These are phyloP conservation scores for Microctenopoma steveboyesi DNA, from an alignment of 2,797 vertebrate genomes.

Conservation along the genomic window DNA sequence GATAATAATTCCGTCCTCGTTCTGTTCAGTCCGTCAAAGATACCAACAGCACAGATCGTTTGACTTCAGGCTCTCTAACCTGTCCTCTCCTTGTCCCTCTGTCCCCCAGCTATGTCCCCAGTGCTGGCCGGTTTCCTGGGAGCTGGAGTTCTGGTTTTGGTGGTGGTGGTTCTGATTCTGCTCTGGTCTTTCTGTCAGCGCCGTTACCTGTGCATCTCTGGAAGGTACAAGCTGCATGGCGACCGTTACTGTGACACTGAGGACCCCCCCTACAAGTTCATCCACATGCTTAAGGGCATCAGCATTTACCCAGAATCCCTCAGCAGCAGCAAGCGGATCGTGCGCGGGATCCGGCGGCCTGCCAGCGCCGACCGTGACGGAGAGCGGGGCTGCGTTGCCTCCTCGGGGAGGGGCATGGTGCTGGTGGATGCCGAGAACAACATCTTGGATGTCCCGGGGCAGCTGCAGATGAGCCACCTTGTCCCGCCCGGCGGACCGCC, in stretches of 20 bases:
- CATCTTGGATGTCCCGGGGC: conserved; percentile 71
- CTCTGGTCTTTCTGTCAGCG: conserved; percentile 95
- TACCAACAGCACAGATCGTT: too few relatives aligned
- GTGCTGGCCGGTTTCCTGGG: conserved; percentile 95
- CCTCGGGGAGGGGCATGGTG: conserved; percentile 64
- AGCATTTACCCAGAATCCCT: conserved; percentile 96
- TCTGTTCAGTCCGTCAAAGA: too few relatives aligned
- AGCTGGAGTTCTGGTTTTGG: conserved; percentile 90
- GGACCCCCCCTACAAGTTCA: conserved; percentile 91
- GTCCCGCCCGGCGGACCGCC: conserved; percentile 45
- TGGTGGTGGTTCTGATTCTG: conserved; percentile 89
- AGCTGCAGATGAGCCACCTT: conserved; percentile 80
- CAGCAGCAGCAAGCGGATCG: conserved; percentile 91
- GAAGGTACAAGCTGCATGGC: conserved; percentile 86
- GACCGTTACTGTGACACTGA: conserved; percentile 79
- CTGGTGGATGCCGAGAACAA: conserved; percentile 82
- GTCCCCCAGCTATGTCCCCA: conserved; percentile 90
- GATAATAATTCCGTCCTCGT: too few relatives aligned
- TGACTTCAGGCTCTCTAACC: background rate
- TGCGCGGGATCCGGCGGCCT: conserved; percentile 76
- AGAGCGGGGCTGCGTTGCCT: conserved; percentile 17
- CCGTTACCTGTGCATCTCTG: conserved; percentile 85
- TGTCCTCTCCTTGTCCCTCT: background rate
- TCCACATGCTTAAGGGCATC: conserved; percentile 98
- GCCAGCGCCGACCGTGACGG: conserved; percentile 46